A percentile compares a stretch with the other conserved stretches of the same genome.
Evolutionary conservation across 2,113 vertebrate species (phyloP).

Genomic region (Pelecanus crispus): DNA sequence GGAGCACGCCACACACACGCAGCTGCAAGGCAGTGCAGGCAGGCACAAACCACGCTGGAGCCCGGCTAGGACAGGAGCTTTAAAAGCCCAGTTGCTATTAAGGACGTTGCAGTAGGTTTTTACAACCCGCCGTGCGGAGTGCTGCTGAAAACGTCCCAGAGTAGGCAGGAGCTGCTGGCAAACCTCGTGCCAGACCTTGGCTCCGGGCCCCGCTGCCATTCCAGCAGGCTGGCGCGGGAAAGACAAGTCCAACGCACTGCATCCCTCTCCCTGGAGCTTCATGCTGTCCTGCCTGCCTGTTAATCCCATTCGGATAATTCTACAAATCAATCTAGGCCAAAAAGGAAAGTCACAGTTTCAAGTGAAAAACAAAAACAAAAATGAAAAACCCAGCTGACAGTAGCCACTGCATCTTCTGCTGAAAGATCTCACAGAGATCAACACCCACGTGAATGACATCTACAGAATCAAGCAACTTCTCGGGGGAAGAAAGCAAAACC

Average conservation of each 20-base stretch:
- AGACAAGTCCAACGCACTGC: not conserved
- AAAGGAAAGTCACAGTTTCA: not conserved
- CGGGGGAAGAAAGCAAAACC: not conserved
- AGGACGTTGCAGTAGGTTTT: not conserved
- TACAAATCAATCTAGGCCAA: not conserved
- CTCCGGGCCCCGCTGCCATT: fast-evolving
- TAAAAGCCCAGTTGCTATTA: fast-evolving
- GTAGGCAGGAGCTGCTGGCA: not conserved
- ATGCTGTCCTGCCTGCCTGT: not conserved
- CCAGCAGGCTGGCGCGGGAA: fast-evolving
- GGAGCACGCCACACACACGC: fast-evolving
- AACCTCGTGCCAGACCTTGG: not conserved
- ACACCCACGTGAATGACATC: not conserved
- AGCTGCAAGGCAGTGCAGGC: not conserved
- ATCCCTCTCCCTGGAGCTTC: not conserved
- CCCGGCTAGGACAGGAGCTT: not conserved
- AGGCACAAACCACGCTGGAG: fast-evolving
- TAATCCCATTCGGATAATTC: not conserved
- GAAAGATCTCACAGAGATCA: slow-evolving; percentile 59
- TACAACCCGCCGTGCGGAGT: fast-evolving
- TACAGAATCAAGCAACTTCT: not conserved
- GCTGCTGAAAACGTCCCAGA: not conserved
- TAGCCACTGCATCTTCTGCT: slow-evolving; percentile 9
- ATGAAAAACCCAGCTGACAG: not conserved
- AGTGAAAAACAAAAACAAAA: not conserved